These are phyloP conservation scores for Endotricha flammealis DNA, from an alignment of 2,888 invertebrate genomes.

Conservation along the genomic window DNA sequence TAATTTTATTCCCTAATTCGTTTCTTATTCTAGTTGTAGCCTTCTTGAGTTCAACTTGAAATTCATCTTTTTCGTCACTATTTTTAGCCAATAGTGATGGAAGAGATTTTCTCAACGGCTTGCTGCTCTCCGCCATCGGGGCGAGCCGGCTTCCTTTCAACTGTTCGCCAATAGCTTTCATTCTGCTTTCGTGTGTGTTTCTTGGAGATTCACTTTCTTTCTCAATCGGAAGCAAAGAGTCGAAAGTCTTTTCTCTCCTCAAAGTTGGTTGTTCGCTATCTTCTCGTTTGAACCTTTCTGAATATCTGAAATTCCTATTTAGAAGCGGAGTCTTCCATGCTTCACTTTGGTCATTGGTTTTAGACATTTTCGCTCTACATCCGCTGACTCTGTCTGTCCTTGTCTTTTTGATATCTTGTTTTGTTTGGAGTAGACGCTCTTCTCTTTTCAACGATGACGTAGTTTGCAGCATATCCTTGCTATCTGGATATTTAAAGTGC, in stretches of 20 bases:
- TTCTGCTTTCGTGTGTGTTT: conserved; percentile 48
- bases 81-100: conserved; percentile 70
- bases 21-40: conserved; percentile 73
- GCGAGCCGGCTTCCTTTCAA: conserved; percentile 47
- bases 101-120: conserved; percentile 74
- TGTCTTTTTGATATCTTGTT: conserved; percentile 66
- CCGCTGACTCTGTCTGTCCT: conserved; percentile 70
- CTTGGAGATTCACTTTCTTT: conserved; percentile 53
- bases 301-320: conserved; percentile 68
- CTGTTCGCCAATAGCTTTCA: conserved; percentile 54
- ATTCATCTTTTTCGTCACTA: conserved; percentile 77
- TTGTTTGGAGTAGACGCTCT: conserved; percentile 69
- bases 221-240: conserved; percentile 56
- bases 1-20: conserved; percentile 67
- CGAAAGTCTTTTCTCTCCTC: conserved; percentile 73
- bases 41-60: conserved; percentile 72
- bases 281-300: conserved; percentile 68
- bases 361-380: conserved; percentile 67
- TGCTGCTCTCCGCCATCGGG: conserved; percentile 49
- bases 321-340: conserved; percentile 69
- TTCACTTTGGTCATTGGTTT: conserved; percentile 60
- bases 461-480: conserved; percentile 62
- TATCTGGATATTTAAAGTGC: conserved; percentile 62
- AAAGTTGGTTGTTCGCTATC: conserved; percentile 52
- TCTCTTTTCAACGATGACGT: conserved; percentile 63